Conservation (phyloP, 2,888 invertebrate genomes). For the Argyra leucocephala region DNA sequence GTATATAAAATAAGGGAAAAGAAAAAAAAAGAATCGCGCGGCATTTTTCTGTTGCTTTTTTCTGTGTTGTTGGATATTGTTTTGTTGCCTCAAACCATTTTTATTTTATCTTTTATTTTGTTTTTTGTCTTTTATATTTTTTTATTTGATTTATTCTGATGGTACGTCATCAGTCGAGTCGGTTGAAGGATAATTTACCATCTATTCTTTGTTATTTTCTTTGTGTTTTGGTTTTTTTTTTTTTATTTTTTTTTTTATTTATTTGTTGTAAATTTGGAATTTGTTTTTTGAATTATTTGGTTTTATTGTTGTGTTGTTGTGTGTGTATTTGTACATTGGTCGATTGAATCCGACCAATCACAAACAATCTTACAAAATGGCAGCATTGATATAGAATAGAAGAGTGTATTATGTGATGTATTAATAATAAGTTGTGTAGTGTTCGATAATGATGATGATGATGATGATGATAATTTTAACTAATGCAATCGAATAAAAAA, state of each 20-base stretch:
- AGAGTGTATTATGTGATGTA: conserved; percentile 22
- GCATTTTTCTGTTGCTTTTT: background rate
- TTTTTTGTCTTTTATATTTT: background rate
- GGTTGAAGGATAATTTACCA: conserved; percentile 3
- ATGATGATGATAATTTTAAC: conserved; percentile 10
- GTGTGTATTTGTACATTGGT: conserved; percentile 34
- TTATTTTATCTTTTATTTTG: background rate
- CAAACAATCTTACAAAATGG: conserved; percentile 43
- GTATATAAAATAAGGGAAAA: too few relatives aligned
- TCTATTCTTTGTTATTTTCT: background rate
- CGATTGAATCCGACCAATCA: conserved; percentile 44
- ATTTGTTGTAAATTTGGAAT: background rate
- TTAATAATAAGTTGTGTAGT: conserved; percentile 17
- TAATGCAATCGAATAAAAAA: background rate
- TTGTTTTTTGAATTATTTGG: background rate
- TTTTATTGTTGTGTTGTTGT: background rate
- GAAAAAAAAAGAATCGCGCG: background rate
- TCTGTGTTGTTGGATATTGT: background rate
- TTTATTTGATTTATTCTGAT: background rate
- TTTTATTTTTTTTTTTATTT: background rate
- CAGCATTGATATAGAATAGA: conserved; percentile 28
- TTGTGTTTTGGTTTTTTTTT: background rate
- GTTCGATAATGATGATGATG: conserved; percentile 13
- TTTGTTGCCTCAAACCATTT: background rate
- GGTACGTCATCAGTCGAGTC: background rate